Percentiles rank a stretch among this genome's conserved stretches.
Conservation (phyloP, 2,113 vertebrate species). For the Rhinolophus ferrumequinum region DNA sequence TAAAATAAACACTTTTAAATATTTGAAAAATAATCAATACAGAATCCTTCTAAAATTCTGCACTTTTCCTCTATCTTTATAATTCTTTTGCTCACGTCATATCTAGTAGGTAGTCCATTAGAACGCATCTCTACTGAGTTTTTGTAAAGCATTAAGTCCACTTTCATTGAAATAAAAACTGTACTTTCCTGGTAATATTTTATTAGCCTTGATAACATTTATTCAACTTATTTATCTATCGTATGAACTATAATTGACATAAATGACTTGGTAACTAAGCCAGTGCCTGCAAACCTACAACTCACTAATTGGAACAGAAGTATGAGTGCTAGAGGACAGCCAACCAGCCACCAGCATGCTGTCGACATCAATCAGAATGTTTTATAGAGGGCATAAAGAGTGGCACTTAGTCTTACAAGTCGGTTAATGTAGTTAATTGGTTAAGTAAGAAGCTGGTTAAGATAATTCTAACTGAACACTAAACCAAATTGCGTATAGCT, state of each 20-base stretch:
- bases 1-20: neutral
- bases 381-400: neutral
- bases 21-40: neutral
- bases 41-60: neutral
- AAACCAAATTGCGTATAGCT: neutral
- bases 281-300: neutral
- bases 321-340: neutral
- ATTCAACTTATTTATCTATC: neutral
- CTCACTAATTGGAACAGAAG: neutral
- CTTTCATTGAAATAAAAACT: neutral
- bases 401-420: neutral
- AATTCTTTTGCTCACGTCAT: neutral
- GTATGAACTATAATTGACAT: neutral
- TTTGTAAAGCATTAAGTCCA: neutral
- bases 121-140: neutral
- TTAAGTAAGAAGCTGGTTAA: neutral
- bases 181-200: neutral
- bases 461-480: neutral
- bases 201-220: neutral
- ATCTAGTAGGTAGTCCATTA: neutral
- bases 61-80: neutral
- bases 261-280: neutral
- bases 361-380: neutral
- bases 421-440: neutral
- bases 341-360: neutral